A percentile compares a stretch with the other conserved stretches of the same genome.
These are phyloP conservation scores for Streblospio benedicti DNA, from an alignment of 1,140 invertebrate genomes.

Conservation along the genomic window DNA sequence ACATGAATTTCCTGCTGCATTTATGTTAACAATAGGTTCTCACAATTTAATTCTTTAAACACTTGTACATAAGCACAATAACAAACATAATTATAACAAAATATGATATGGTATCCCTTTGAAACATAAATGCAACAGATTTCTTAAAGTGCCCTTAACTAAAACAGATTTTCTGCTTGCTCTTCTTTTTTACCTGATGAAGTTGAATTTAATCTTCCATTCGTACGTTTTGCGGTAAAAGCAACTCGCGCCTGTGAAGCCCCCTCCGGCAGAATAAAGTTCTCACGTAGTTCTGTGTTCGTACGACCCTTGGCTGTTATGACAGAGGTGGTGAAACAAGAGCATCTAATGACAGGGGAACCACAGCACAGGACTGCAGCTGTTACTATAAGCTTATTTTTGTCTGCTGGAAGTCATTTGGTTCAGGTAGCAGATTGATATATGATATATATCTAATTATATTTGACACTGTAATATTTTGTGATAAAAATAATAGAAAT, in stretches of 20 bases:
- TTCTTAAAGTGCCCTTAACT: too few relatives aligned
- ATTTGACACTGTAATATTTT: not conserved
- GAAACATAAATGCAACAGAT: too few relatives aligned
- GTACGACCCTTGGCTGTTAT: constrained; percentile 43
- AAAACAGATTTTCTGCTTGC: too few relatives aligned
- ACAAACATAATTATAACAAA: too few relatives aligned
- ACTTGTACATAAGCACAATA: too few relatives aligned
- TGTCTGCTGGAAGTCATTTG: not conserved
- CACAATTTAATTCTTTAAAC: too few relatives aligned
- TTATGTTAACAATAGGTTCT: too few relatives aligned
- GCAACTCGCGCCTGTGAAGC: constrained; percentile 18
- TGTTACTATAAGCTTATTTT: constrained; percentile 2
- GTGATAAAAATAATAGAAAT: not conserved
- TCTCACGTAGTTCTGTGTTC: constrained; percentile 39
- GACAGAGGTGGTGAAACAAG: too few relatives aligned
- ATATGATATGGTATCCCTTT: too few relatives aligned
- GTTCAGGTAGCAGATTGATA: not conserved
- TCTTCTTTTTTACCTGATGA: too few relatives aligned
- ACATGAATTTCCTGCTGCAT: too few relatives aligned
- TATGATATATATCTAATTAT: not conserved
- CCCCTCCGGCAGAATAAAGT: constrained; percentile 27
- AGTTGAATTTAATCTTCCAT: too few relatives aligned
- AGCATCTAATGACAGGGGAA: constrained; percentile 10
- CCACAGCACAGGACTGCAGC: not conserved
- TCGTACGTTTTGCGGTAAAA: constrained; percentile 8